Percentiles rank a stretch among this genome's conserved stretches.
These are phyloP conservation scores for Halcyon malimbica DNA, from an alignment of 2,113 vertebrate species.

Conservation along the genomic window DNA sequence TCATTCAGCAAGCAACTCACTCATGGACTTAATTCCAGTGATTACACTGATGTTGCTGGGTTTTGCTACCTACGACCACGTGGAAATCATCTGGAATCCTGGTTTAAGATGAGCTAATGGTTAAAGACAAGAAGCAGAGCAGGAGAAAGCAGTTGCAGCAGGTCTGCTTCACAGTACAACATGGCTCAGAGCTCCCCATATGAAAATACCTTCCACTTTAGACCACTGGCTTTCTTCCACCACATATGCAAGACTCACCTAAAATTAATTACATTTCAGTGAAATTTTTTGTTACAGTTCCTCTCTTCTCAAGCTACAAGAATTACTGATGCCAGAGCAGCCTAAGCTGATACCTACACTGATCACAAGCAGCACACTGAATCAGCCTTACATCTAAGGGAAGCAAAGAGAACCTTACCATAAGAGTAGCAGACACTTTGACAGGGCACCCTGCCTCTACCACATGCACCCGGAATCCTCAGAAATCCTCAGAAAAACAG, in stretches of 20 bases:
- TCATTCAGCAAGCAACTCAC: background rate
- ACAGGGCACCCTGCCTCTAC: background rate
- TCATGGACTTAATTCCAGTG: background rate
- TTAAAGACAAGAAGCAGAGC: background rate
- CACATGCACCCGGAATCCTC: background rate
- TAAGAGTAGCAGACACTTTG: background rate
- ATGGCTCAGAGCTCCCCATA: background rate
- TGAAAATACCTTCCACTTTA: conserved; percentile 17
- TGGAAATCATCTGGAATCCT: background rate
- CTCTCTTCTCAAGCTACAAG: background rate
- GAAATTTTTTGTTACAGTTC: background rate
- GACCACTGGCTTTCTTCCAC: background rate
- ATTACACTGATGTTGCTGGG: background rate
- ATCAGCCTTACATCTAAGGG: background rate
- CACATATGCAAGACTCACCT: background rate
- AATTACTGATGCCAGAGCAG: background rate
- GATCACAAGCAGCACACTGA: background rate
- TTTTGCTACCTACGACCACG: background rate
- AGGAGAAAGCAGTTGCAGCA: background rate
- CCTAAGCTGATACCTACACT: background rate
- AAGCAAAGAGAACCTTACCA: background rate
- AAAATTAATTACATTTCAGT: background rate
- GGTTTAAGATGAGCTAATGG: background rate
- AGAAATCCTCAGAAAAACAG: background rate
- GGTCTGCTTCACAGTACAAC: background rate